phyloP scores from a whole-genome alignment of 2,797 vertebrate genomes.

The Heliangelus exortis region DNA sequence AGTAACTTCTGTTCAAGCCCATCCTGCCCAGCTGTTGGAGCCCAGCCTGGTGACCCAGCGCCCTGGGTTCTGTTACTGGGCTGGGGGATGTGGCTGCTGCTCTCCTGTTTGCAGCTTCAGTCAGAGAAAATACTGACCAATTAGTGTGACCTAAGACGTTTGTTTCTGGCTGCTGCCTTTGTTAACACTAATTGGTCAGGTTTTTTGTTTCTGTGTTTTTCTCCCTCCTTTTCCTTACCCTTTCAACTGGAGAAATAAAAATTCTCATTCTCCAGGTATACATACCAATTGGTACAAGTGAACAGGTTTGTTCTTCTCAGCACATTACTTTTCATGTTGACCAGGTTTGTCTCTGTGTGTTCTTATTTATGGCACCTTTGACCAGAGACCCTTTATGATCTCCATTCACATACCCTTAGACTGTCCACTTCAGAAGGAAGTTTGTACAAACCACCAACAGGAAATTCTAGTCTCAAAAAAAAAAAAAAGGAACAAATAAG shows the following conservation, averaged over 20 bases:
- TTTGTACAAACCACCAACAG: background rate
- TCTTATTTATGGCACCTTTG: background rate
- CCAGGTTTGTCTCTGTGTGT: background rate
- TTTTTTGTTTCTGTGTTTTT: background rate
- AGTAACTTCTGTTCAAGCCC: background rate
- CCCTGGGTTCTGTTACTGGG: background rate
- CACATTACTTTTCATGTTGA: background rate
- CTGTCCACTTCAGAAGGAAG: background rate
- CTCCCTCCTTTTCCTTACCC: background rate
- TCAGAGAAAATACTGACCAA: background rate
- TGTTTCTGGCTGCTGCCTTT: background rate
- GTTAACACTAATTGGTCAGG: background rate
- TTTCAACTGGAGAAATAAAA: background rate
- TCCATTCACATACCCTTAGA: background rate
- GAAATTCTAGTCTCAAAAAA: background rate
- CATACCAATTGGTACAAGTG: background rate
- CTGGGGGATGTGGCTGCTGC: background rate
- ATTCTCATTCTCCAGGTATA: background rate
- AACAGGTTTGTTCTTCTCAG: background rate
- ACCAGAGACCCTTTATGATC: background rate
- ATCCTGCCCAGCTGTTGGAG: background rate
- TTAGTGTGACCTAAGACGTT: background rate
- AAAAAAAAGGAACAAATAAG: background rate
- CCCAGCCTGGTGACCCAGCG: background rate
- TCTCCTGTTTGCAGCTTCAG: background rate